Evolutionary conservation across 2,888 invertebrate genomes (phyloP).

Genomic region (Callimorpha dominula): DNA sequence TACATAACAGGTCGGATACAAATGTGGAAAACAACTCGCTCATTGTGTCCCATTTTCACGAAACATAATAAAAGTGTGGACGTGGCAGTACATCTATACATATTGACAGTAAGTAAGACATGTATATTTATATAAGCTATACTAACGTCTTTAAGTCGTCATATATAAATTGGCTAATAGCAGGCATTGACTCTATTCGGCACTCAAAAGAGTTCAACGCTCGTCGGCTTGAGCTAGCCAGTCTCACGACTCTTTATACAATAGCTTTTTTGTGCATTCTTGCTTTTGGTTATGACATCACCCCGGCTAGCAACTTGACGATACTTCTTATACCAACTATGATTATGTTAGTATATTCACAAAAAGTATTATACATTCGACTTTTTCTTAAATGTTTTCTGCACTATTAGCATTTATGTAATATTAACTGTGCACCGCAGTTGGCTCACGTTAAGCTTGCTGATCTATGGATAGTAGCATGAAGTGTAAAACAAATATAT

Average conservation of each 20-base stretch:
- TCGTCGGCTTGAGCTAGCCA: conserved; percentile 75
- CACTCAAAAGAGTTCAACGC: conserved; percentile 84
- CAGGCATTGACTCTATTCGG: conserved; percentile 75
- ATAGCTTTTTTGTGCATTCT: conserved; percentile 83
- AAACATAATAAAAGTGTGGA: conserved; percentile 15
- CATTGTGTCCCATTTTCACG: conserved; percentile 32
- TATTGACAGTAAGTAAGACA: conserved; percentile 36
- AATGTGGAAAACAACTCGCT: conserved; percentile 36
- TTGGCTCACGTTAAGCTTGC: too few species aligned
- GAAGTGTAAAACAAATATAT: not conserved
- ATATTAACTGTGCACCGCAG: not conserved
- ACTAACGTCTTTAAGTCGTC: conserved; percentile 60
- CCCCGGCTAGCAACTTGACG: conserved; percentile 56
- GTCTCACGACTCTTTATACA: conserved; percentile 83
- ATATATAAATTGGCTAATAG: conserved; percentile 78
- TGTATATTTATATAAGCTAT: conserved; percentile 57
- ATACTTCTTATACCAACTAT: conserved; percentile 51
- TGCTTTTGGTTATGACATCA: conserved; percentile 85
- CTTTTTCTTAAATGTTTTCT: not conserved
- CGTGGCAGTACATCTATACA: conserved; percentile 14
- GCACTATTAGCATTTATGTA: not conserved
- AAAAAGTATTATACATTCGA: not conserved
- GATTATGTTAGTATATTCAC: conserved; percentile 21
- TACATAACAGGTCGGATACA: conserved; percentile 46
- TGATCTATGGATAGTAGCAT: too few species aligned